Conservation (phyloP, 2,113 vertebrate genomes). For the Nothobranchius kuhntae region DNA sequence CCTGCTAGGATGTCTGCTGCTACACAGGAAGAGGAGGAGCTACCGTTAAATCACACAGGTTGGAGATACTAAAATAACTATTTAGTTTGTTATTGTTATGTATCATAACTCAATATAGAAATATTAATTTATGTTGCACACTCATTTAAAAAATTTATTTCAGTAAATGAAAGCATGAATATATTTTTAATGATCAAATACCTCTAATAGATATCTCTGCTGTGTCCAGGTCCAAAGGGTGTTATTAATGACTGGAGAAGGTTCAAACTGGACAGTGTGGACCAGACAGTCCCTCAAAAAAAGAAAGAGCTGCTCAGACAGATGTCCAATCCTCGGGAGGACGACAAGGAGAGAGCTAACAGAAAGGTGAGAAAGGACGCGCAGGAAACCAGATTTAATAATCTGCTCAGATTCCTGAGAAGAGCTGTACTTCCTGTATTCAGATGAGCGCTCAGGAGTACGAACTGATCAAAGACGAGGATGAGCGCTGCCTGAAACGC, state of each 20-base stretch:
- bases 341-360: constrained; percentile 81
- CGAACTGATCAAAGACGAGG: constrained; percentile 87
- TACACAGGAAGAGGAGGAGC: constrained; percentile 51
- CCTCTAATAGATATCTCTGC: too few relatives aligned
- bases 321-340: constrained; percentile 87
- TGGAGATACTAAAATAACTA: neutral
- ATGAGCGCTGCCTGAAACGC: constrained; percentile 85
- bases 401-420: too few relatives aligned
- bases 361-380: constrained; percentile 83
- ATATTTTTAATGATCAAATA: too few relatives aligned
- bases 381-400: neutral
- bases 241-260: constrained; percentile 96
- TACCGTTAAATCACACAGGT: constrained; percentile 66
- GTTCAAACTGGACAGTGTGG: constrained; percentile 92
- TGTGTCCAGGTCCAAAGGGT: constrained; percentile 88
- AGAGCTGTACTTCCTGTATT: neutral
- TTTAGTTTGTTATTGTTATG: too few relatives aligned
- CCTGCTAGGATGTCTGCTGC: constrained; percentile 50
- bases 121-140: too few relatives aligned
- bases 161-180: too few relatives aligned
- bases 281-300: constrained; percentile 78
- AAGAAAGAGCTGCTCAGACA: constrained; percentile 91
- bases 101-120: too few relatives aligned
- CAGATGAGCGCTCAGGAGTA: constrained; percentile 91
- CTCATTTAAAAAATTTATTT: too few relatives aligned